A percentile compares a stretch with the other conserved stretches of the same genome.
Evolutionary conservation across 2,888 invertebrate species (phyloP).

Genomic region (Thereva nobilitata): DNA sequence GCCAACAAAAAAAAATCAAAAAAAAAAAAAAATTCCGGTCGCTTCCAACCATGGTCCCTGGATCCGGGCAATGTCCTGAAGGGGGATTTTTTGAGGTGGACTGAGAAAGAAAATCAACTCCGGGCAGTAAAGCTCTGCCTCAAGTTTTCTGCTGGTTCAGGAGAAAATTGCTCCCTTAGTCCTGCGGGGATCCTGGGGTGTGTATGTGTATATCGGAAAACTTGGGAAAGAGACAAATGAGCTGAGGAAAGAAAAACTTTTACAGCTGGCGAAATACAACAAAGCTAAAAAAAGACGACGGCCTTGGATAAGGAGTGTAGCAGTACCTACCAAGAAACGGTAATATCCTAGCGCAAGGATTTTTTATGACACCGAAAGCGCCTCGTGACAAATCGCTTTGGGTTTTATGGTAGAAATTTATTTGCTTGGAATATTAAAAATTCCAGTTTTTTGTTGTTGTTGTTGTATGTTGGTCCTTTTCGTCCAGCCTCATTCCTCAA

Average conservation of each 20-base stretch:
- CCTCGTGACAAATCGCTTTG: conserved; percentile 34
- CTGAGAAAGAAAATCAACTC: conserved; percentile 15
- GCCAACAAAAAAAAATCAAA: too few species aligned
- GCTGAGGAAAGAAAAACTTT: conserved; percentile 31
- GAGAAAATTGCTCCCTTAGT: neutral
- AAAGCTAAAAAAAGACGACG: neutral
- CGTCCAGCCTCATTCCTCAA: neutral
- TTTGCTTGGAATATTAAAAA: conserved; percentile 36
- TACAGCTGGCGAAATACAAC: conserved; percentile 1
- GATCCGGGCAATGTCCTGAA: neutral
- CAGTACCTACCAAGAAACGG: conserved; percentile 11
- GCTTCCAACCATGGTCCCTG: too few species aligned
- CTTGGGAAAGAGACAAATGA: conserved; percentile 26
- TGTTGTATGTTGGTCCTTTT: neutral
- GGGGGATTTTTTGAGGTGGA: neutral
- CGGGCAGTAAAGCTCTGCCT: conserved; percentile 1
- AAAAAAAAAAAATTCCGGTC: too few species aligned
- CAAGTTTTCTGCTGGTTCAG: conserved; percentile 21
- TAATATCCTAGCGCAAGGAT: conserved; percentile 34
- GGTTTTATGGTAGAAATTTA: conserved; percentile 35
- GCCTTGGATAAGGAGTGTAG: neutral
- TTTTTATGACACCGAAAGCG: conserved; percentile 31
- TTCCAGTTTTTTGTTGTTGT: neutral
- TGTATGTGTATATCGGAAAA: neutral
- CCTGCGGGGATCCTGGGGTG: neutral